Conservation (phyloP, 2,888 invertebrate species). For the Coelogynopora nodosa region DNA sequence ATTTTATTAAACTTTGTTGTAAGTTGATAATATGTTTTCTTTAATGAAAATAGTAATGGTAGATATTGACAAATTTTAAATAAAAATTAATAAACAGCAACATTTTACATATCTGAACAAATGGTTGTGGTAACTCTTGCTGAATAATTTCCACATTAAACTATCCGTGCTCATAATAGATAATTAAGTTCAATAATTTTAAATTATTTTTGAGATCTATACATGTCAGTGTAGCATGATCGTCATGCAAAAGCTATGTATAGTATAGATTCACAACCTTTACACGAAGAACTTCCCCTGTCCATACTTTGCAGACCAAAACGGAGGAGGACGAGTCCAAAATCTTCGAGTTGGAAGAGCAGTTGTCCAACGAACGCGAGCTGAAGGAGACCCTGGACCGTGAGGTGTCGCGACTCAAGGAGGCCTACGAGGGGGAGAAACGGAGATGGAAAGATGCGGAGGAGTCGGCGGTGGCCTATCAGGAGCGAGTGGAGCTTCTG, state of each 20-base stretch:
- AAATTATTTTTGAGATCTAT: too few relatives aligned
- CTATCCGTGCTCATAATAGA: too few relatives aligned
- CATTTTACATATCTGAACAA: too few relatives aligned
- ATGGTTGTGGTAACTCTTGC: too few relatives aligned
- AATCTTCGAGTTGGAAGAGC: slow-evolving; percentile 52
- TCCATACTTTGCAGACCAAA: slow-evolving; percentile 48
- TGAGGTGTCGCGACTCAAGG: slow-evolving; percentile 48
- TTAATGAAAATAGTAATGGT: too few relatives aligned
- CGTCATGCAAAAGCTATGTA: neutral
- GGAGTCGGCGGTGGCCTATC: slow-evolving; percentile 53
- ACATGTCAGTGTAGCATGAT: too few relatives aligned
- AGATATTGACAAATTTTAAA: too few relatives aligned
- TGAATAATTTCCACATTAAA: too few relatives aligned
- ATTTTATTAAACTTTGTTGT: too few relatives aligned
- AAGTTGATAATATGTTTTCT: too few relatives aligned
- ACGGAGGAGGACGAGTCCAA: slow-evolving; percentile 54
- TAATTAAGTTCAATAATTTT: too few relatives aligned
- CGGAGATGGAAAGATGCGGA: slow-evolving; percentile 49
- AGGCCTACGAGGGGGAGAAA: slow-evolving; percentile 40
- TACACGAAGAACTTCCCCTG: neutral
- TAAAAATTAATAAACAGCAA: too few relatives aligned
- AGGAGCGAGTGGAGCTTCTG: slow-evolving; percentile 56
- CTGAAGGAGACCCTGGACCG: slow-evolving; percentile 52
- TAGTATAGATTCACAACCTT: neutral
- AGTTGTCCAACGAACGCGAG: slow-evolving; percentile 52